Evolutionary conservation across 2,888 invertebrate species (phyloP), one percentile per base, ranked within the genome.

Genomic region (Tenthredo scrophulariae): DNA sequence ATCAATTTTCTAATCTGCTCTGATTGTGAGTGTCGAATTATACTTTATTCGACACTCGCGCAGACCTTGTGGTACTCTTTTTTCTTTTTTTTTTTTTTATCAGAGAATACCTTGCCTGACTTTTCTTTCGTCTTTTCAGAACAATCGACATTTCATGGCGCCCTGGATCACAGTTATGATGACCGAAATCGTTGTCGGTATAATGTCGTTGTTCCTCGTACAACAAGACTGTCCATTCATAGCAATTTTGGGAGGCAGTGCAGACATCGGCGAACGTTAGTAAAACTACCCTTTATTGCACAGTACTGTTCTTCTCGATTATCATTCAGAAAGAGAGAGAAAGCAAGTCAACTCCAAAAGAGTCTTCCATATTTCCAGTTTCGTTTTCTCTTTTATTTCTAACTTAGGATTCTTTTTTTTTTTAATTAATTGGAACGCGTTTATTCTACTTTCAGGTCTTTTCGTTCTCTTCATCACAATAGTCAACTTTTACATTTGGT

Each of bases 131-230:
- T 72, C 13, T n/a, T 80, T 50, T 0, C 89, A 94, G 94, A 92
- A 92, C 74, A 92, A 93, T 86, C 93, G 94, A 26, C 92, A 92
- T 83, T 91, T 93, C 43, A 92, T 94, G 90, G 89, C 92, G 50
- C 94, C 94, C 5, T 94, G 94, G 94, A 90, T 94, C 90, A 93
- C 92, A 90, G 90, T 92, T 54, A 92, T 91, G 91, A 91, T 93
- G 89, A 91, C 92, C 80, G 91, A 91, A 85, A 91, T 92, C 85
- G 90, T 91, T 33, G 91, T 93, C 7, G 88, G 93, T 40, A 89
- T 93, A 22, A 91, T 94, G 84, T 92, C 93, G 5, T 84, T 94
- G 33, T 92, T 93, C 85, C 88, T 94, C 72, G 91, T 92, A 1
- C 89, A 90, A 85, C 89, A 91, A 85, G 92, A 91, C 84, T 91